Percentiles rank a stretch among this genome's conserved stretches.
Conservation (phyloP, 2,113 vertebrate genomes). For the Jacana jacana region DNA sequence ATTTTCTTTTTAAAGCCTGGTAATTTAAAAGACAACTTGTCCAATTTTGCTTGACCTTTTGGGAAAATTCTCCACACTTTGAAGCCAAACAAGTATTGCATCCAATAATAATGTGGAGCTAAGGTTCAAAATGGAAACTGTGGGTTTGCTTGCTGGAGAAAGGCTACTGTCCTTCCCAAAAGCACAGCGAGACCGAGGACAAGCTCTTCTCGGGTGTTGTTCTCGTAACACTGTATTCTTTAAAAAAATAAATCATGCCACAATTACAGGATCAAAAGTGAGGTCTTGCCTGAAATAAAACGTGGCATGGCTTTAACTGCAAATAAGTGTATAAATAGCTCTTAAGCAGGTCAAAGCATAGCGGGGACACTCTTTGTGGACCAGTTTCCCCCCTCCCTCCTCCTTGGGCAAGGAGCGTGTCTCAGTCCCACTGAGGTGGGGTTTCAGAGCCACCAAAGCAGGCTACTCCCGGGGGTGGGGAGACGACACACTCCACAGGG, state of each 20-base stretch:
- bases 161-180: neutral
- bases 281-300: slow-evolving; percentile 15
- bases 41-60: neutral
- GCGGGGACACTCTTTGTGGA: neutral
- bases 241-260: neutral
- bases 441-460: neutral
- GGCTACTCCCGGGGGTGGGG: neutral
- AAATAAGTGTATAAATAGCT: slow-evolving; percentile 14
- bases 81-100: neutral
- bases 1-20: neutral
- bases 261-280: neutral
- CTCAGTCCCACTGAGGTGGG: neutral
- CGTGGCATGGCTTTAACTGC: neutral
- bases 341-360: slow-evolving; percentile 16
- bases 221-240: neutral
- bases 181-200: neutral
- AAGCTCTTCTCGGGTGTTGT: neutral
- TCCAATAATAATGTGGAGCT: neutral
- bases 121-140: neutral
- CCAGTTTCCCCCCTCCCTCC: neutral
- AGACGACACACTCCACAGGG: too few relatives aligned
- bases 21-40: neutral
- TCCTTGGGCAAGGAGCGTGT: neutral
- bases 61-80: neutral
- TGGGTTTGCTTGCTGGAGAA: neutral